phyloP scores from a whole-genome alignment of 2,797 vertebrate genomes.

The Phrynocephalus forsythii region DNA sequence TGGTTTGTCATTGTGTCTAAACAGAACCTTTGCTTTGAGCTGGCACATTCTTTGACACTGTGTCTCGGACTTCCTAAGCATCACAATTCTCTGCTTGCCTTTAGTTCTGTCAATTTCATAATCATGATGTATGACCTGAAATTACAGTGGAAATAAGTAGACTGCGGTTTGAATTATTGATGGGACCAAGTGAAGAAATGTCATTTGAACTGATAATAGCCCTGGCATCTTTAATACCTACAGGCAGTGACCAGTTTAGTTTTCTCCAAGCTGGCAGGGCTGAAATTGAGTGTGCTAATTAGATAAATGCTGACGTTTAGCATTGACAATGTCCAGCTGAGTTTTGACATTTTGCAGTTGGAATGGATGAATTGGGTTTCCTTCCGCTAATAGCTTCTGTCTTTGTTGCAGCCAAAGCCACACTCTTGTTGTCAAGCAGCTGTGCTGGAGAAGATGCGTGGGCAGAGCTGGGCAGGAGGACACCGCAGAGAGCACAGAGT shows the following conservation, averaged over 20 bases:
- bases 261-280: slow-evolving; percentile 57
- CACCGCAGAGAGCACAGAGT: slow-evolving; percentile 76
- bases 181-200: slow-evolving; percentile 69
- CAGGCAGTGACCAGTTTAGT: slow-evolving; percentile 65
- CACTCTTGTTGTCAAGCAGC: slow-evolving; percentile 87
- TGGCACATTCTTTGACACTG: slow-evolving; percentile 8
- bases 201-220: slow-evolving; percentile 66
- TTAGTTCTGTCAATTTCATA: slow-evolving; percentile 53
- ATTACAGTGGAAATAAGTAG: slow-evolving; percentile 65
- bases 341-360: slow-evolving; percentile 67
- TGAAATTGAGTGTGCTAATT: slow-evolving; percentile 66
- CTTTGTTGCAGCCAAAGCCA: slow-evolving; percentile 88
- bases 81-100: slow-evolving; percentile 17
- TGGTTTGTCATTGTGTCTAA: background rate
- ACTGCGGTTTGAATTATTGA: slow-evolving; percentile 73
- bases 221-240: slow-evolving; percentile 67
- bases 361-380: slow-evolving; percentile 46
- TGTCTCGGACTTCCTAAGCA: slow-evolving; percentile 22
- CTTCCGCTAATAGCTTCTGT: slow-evolving; percentile 53
- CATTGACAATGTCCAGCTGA: slow-evolving; percentile 53
- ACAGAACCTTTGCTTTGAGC: slow-evolving; percentile 26
- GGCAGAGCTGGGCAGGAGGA: slow-evolving; percentile 78
- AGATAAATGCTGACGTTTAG: slow-evolving; percentile 59
- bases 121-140: slow-evolving; percentile 59
- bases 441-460: slow-evolving; percentile 87